Evolutionary conservation across 2,797 vertebrate species (phyloP), one percentile per base, ranked within the genome.

Genomic region (Gambelia wislizenii): DNA sequence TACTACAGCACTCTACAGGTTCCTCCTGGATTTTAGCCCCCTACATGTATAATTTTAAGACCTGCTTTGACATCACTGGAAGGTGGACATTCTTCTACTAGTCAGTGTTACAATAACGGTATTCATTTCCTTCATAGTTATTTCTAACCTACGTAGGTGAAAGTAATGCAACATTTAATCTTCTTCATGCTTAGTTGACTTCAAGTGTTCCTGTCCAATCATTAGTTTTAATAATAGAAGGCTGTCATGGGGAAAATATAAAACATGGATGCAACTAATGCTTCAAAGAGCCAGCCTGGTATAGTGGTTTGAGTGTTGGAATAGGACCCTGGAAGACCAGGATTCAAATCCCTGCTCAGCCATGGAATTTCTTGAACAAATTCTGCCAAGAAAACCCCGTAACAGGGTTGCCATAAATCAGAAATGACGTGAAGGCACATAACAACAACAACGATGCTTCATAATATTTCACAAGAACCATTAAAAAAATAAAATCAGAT

Each of bases 151-250:
- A 30, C 10, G 6, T 59, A 13, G 9, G 9, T 81, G n/a, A 72
- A 81, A 42, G 22, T 72, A 81, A 87, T 12, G 9, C 47, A 86
- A 52, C 44, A 72, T 80, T 56, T 70, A 80, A 72, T 72, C n/a
- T 72, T 81, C 49, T 70, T 87, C 27, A 54, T 20, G 47, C 13
- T 80, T 79, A 36, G n/a, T 54, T 64, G 52, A 49, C 20, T 20
- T 59, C 74, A 70, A 33, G 36, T 56, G 76, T 74, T 56, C 39
- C 27, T 75, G 75, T 85, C 72, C 44, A n/a, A n/a, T 64, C 8
- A n/a, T 86, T 54, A 44, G 9, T 61, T 18, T 42, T 27, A 61
- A 44, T 76, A 44, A 86, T 27, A 64, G 75, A 27, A 77, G 42
- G 44, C 20, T 67, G n/a, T 20, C 59, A 67, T 69, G 33, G 22